phyloP scores from a whole-genome alignment of 2,113 vertebrate genomes.

The Hiodon alosoides region DNA sequence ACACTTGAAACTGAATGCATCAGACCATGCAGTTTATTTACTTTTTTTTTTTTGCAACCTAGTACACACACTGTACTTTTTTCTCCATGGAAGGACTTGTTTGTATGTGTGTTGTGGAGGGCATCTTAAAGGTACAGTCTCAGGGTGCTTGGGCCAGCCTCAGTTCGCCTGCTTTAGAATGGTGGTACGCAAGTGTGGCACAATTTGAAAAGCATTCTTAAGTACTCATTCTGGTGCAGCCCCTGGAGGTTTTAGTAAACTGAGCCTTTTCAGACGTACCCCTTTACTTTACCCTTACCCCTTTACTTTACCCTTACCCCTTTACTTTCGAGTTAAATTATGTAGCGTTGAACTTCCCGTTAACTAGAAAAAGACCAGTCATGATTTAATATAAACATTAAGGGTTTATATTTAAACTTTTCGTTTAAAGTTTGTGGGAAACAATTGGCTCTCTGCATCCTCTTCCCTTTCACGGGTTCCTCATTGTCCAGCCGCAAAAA shows the following conservation, averaged over 20 bases:
- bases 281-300: no score
- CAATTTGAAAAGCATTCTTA: slow-evolving; percentile 30
- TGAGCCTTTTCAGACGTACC: no score
- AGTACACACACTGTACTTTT: neutral
- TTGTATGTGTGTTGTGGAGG: neutral
- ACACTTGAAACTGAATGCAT: no score
- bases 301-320: neutral
- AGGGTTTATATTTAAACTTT: no score
- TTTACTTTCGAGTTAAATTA: neutral
- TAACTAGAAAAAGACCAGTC: neutral
- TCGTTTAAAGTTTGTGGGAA: no score
- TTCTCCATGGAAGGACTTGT: neutral
- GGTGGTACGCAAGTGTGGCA: slow-evolving; percentile 3
- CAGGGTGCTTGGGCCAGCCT: neutral
- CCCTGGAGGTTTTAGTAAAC: no score
- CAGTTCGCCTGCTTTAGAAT: neutral
- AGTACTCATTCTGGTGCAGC: neutral
- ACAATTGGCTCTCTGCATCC: no score
- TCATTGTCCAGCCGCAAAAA: no score
- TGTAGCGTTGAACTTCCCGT: neutral
- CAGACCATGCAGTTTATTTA: neutral
- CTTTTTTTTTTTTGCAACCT: neutral
- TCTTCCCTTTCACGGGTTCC: no score
- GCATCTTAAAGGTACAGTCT: slow-evolving; percentile 13
- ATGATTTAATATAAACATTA: no score